These are phyloP conservation scores for Eilema griseolum DNA, from an alignment of 2,888 invertebrate species.

Conservation along the genomic window DNA sequence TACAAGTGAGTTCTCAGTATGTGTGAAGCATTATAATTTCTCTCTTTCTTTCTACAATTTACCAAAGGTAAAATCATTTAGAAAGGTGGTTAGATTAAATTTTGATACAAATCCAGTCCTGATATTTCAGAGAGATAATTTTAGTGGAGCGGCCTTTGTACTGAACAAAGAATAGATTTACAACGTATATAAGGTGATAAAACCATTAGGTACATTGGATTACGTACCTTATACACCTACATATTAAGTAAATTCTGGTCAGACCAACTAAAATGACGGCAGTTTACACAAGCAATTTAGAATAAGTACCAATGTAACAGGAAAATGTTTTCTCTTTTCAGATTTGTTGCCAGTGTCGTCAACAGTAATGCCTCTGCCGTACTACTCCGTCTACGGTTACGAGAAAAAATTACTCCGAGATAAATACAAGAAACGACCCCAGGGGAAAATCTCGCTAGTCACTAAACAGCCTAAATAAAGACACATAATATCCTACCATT, in stretches of 20 bases:
- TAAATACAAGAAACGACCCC: constrained; percentile 75
- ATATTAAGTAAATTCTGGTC: not conserved
- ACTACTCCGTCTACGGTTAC: constrained; percentile 76
- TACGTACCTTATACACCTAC: too few relatives aligned
- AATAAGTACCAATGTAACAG: constrained; percentile 14
- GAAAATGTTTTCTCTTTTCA: constrained; percentile 58
- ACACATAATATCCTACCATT: constrained; percentile 36
- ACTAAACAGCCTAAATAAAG: constrained; percentile 76
- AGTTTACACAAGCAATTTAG: constrained; percentile 15
- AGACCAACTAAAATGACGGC: not conserved
- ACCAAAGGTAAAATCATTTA: too few relatives aligned
- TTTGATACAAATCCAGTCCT: too few relatives aligned
- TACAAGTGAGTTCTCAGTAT: too few relatives aligned
- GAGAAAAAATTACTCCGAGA: constrained; percentile 77
- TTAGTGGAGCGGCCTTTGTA: too few relatives aligned
- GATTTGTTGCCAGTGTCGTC: constrained; percentile 81
- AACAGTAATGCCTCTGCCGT: constrained; percentile 79
- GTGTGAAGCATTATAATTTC: too few relatives aligned
- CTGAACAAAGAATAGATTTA: too few relatives aligned
- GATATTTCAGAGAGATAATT: too few relatives aligned
- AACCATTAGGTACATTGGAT: too few relatives aligned
- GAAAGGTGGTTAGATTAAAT: too few relatives aligned
- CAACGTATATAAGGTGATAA: too few relatives aligned
- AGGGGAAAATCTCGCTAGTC: constrained; percentile 77
- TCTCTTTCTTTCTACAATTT: too few relatives aligned